Evolutionary conservation across 2,888 invertebrate genomes (phyloP).

Genomic region (Cheilosia urbana): DNA sequence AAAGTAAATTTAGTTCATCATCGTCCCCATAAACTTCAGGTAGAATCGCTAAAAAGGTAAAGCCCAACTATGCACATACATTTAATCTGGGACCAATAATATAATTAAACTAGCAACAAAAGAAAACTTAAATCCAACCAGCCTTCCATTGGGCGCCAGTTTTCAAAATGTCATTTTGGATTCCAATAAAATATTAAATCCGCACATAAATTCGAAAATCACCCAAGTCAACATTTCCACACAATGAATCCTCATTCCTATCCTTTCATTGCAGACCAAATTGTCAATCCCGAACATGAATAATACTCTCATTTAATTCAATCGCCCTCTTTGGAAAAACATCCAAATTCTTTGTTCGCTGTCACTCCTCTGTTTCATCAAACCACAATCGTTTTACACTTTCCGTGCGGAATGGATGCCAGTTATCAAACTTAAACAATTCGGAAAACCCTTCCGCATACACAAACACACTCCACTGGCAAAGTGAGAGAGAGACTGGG

Average conservation of each 20-base stretch:
- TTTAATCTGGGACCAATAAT: too few relatives aligned
- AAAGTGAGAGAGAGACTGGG: neutral
- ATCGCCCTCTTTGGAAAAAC: slow-evolving; percentile 27
- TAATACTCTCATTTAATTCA: slow-evolving; percentile 31
- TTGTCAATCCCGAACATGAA: slow-evolving; percentile 22
- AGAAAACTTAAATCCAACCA: neutral
- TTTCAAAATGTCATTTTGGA: neutral
- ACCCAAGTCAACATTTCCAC: neutral
- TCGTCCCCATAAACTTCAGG: too few relatives aligned
- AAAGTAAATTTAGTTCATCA: too few relatives aligned
- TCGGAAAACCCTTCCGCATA: slow-evolving; percentile 24
- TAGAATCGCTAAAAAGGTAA: too few relatives aligned
- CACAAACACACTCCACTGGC: slow-evolving; percentile 2
- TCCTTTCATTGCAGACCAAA: neutral
- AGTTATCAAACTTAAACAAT: slow-evolving; percentile 46
- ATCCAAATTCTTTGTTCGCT: slow-evolving; percentile 31
- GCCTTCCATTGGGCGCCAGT: slow-evolving; percentile 12
- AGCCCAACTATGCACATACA: too few relatives aligned
- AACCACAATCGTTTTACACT: slow-evolving; percentile 30
- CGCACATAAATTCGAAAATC: neutral
- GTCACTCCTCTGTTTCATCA: slow-evolving; percentile 3
- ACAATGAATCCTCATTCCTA: neutral
- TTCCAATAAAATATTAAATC: neutral
- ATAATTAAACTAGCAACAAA: neutral
- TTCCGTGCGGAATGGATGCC: slow-evolving; percentile 10